Percentiles rank a stretch among this genome's conserved stretches.
Conservation (phyloP, 2,113 vertebrate species). For the Plotosus lineatus region DNA sequence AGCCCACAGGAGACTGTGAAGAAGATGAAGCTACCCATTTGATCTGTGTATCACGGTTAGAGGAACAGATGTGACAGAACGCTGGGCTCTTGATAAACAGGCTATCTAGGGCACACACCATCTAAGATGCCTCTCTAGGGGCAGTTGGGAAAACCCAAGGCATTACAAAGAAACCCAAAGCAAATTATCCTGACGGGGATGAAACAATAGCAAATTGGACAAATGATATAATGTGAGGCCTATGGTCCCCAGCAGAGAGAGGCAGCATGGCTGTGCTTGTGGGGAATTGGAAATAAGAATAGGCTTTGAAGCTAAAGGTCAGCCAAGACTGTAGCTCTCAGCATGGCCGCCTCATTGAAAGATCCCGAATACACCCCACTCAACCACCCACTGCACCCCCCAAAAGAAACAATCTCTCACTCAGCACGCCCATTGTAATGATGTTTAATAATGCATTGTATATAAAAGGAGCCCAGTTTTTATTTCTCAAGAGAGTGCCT, state of each 20-base stretch:
- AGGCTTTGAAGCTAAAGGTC: conserved; percentile 78
- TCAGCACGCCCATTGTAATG: conserved; percentile 70
- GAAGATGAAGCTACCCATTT: conserved; percentile 75
- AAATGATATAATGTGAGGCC: conserved; percentile 81
- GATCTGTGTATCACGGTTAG: conserved; percentile 70
- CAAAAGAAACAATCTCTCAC: conserved; percentile 54
- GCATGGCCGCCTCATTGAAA: conserved; percentile 60
- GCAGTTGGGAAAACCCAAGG: conserved; percentile 69
- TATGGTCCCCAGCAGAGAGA: conserved; percentile 73
- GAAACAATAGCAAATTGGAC: conserved; percentile 83
- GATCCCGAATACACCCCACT: conserved; percentile 52
- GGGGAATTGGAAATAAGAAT: conserved; percentile 77
- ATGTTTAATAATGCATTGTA: conserved; percentile 63
- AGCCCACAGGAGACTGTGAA: conserved; percentile 61
- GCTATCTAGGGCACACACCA: conserved; percentile 76
- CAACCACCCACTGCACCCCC: conserved; percentile 48
- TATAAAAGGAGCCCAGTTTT: conserved; percentile 56
- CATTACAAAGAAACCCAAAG: conserved; percentile 76
- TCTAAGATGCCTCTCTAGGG: conserved; percentile 68
- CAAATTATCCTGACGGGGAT: conserved; percentile 81
- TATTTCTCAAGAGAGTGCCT: conserved; percentile 60
- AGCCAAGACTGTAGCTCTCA: conserved; percentile 67
- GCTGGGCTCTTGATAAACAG: conserved; percentile 74
- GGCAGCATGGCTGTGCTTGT: conserved; percentile 64
- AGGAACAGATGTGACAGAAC: conserved; percentile 77